Evolutionary conservation across 2,113 vertebrate species (phyloP), one percentile per base, ranked within the genome.

Genomic region (Clarias macrocephalus): DNA sequence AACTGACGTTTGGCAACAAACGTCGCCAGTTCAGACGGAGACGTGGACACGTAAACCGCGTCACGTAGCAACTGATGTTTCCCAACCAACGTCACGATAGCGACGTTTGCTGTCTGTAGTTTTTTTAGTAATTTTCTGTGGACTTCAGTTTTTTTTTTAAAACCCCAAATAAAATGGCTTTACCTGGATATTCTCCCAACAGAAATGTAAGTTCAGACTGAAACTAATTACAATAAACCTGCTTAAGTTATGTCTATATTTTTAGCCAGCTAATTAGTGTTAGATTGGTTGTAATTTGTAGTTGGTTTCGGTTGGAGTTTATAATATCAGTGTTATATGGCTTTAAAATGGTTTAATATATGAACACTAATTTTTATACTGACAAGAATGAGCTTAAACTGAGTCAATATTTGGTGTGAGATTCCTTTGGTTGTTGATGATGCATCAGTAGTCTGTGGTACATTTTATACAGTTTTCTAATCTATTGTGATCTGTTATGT

Each of bases 141-240:
- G 11, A 60, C 28, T 63, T 62, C 0, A 42, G 4, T 42, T 7
- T 6, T 42, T 42, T 42, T 42, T 30, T 76, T n/a, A 18, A 2
- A 2, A 13, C 12, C 12, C 0, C 37, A 65, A 33, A 2, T 77
- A 83, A 9, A 80, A 89, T 98, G 97, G 82, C 93, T 33, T 91
- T 97, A 37, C 96, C 95, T 0, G 96, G 97, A 59, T 87, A 92
- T 83, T 95, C 89, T 37, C 90, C 90, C 85, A 93, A 92, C n/a
- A 92, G 87, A 92, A 95, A 94, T 1, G 97, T 98, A 94, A 96
- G 96, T 95, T 56, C 16, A 63, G 3, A 33, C 11, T 1, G 16
- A 52, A 25, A 54, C 11, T 16, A 52, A 54, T 77, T 77, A 28
- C 13, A 56, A 25, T 15, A 16, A 28, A 77, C 2, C 75, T 16